Evolutionary conservation across 2,888 invertebrate species (phyloP).

Genomic region (Spodoptera picta): DNA sequence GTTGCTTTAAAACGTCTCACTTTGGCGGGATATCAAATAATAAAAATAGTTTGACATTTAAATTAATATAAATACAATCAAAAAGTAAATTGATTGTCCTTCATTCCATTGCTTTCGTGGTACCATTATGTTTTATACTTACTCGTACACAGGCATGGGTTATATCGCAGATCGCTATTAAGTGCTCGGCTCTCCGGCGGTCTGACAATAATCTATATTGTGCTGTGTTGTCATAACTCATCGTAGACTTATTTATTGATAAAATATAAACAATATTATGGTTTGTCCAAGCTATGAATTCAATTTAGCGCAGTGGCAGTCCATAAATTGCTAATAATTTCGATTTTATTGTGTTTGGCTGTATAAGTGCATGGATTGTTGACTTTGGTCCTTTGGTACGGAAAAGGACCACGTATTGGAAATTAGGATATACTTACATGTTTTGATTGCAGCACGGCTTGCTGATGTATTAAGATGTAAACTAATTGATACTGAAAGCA

Average conservation of each 20-base stretch:
- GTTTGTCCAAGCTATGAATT: conserved; percentile 50
- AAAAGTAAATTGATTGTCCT: no score
- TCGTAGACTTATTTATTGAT: conserved; percentile 42
- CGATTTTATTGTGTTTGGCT: conserved; percentile 21
- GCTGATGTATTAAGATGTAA: no score
- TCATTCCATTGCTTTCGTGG: no score
- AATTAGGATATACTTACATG: no score
- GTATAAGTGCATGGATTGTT: not conserved
- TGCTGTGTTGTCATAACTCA: conserved; percentile 45
- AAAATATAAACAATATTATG: conserved; percentile 42
- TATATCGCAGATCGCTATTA: conserved; percentile 23
- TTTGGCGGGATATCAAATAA: no score
- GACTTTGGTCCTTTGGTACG: not conserved
- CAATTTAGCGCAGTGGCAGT: conserved; percentile 35
- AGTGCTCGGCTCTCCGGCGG: conserved; percentile 49
- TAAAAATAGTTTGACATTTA: no score
- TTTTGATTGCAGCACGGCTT: no score
- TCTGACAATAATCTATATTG: conserved; percentile 51
- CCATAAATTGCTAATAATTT: conserved; percentile 19
- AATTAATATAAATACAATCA: no score
- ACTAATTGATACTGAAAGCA: no score
- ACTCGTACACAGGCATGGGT: not conserved
- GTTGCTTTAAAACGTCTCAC: no score
- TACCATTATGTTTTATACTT: no score
- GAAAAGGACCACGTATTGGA: not conserved